Base-by-base conservation (phyloP, 1,140 invertebrate species). In the Leguminivora glycinivorella region DNA sequence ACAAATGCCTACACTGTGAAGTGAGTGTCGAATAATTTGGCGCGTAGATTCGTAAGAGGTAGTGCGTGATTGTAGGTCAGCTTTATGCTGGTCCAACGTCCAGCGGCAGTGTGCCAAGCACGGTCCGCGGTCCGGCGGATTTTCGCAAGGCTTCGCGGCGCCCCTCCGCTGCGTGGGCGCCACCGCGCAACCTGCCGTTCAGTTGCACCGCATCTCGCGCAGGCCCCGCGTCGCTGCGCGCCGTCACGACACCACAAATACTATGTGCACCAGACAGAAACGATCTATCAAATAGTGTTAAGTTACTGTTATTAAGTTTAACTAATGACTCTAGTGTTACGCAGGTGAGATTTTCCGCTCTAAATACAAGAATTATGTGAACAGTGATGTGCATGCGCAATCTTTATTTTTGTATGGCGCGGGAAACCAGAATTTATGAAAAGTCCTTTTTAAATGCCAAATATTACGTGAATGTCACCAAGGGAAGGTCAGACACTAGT, bases 281-380 rank as follows among this genome's bases (percentile, higher is more conserved):
- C 82, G 76, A 83, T 85, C 88, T 90, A 87, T 90, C 85, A 91
- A 89, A 87, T 88, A 90, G 83, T 87, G 80, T 83, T 88, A 87
- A 87, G 82, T 87, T 85, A 79, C 80, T 73, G 73, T 67, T 71
- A 73, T 74, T 73, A 75, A 83, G 73, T 79, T 72, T 73, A 77
- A 75, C 67, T 63, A 74, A 52, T 73, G 17, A 75, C 66, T 77
- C 38, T 60, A 70, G 66, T 74, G 40, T 63, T 31, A 40, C 67
- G 70, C 70, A 78, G 72, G 76, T 78, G 72, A 82, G 77, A 70
- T 63, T 66, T 69, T 63, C 58, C 58, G 58, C 26, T 63, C 58
- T 47, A 24, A 40, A 25, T 47, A 25, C 17, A n/a, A 68, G 34
- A 25, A 9, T 60, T 60, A 26, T 25, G 58, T 29, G 25, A 63